A percentile compares a stretch with the other conserved stretches of the same genome.
Conservation (phyloP, 2,888 invertebrate genomes). For the Hipparchia semele region DNA sequence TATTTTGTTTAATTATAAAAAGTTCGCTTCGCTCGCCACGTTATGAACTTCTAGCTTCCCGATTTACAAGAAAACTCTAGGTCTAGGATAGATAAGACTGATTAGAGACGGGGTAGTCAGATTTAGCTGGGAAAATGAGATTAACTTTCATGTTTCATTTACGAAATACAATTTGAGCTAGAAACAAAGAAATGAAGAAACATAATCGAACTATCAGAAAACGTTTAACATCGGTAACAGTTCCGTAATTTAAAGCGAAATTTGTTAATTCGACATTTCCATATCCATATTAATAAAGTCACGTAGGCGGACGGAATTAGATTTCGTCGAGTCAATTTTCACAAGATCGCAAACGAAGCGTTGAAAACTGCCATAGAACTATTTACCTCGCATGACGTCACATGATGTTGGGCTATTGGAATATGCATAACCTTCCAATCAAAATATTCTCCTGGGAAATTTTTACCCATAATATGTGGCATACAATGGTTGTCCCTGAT, state of each 20-base stretch:
- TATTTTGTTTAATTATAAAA: too few species aligned
- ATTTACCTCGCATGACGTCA: slow-evolving; percentile 37
- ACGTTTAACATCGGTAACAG: slow-evolving; percentile 6
- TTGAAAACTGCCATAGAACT: slow-evolving; percentile 43
- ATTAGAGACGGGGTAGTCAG: too few species aligned
- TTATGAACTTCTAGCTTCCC: too few species aligned
- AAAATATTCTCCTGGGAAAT: not conserved
- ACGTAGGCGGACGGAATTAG: slow-evolving; percentile 37
- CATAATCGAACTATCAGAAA: not conserved
- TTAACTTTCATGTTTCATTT: too few species aligned
- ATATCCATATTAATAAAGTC: slow-evolving; percentile 19
- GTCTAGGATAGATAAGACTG: too few species aligned
- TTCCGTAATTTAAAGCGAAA: slow-evolving; percentile 6
- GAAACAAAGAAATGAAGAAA: not conserved
- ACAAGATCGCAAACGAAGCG: slow-evolving; percentile 39
- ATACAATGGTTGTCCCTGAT: not conserved
- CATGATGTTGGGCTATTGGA: slow-evolving; percentile 19
- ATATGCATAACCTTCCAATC: slow-evolving; percentile 2
- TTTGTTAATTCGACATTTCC: slow-evolving; percentile 14
- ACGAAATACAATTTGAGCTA: too few species aligned
- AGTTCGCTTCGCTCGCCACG: too few species aligned
- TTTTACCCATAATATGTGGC: not conserved
- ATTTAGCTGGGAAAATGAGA: too few species aligned
- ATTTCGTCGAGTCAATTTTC: slow-evolving; percentile 40
- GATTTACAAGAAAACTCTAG: too few species aligned